Evolutionary conservation across 2,888 invertebrate species (phyloP).

Genomic region (Oscheius sp.): DNA sequence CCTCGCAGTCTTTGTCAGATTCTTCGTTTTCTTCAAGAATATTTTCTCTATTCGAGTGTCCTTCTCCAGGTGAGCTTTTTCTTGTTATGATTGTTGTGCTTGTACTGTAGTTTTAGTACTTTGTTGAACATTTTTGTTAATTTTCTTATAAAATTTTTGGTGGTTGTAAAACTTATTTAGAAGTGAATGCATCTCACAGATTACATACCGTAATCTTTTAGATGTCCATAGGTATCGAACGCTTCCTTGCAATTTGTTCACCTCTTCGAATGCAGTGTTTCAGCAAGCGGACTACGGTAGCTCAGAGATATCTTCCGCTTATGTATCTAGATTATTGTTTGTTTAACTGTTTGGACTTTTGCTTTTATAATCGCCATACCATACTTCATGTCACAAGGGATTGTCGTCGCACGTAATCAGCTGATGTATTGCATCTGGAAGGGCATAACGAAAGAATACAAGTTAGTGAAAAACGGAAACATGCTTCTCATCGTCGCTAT

Average conservation of each 20-base stretch:
- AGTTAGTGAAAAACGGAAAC: slow-evolving; percentile 26
- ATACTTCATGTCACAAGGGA: slow-evolving; percentile 48
- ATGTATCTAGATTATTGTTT: slow-evolving; percentile 21
- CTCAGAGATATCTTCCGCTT: not conserved
- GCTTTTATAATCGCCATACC: slow-evolving; percentile 54
- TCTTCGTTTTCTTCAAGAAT: slow-evolving; percentile 71
- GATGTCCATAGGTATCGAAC: slow-evolving; percentile 62
- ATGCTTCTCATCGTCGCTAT: not conserved
- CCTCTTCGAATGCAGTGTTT: slow-evolving; percentile 60
- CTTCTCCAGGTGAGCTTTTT: slow-evolving; percentile 69
- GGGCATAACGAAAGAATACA: slow-evolving; percentile 40
- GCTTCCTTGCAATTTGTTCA: slow-evolving; percentile 60
- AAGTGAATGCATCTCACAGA: not conserved
- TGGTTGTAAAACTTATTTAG: not conserved
- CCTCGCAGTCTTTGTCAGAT: slow-evolving; percentile 68
- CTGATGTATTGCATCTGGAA: slow-evolving; percentile 49
- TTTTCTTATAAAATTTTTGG: slow-evolving; percentile 5
- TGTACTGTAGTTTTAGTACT: not conserved
- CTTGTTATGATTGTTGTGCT: not conserved
- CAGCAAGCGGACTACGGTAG: slow-evolving; percentile 47
- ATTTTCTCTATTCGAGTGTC: slow-evolving; percentile 72
- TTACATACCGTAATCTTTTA: slow-evolving; percentile 28
- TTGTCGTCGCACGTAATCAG: slow-evolving; percentile 30
- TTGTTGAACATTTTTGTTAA: not conserved
- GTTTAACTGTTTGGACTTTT: slow-evolving; percentile 46